Base-by-base conservation (phyloP, 1,140 invertebrate species). In the Drepana arcuata region DNA sequence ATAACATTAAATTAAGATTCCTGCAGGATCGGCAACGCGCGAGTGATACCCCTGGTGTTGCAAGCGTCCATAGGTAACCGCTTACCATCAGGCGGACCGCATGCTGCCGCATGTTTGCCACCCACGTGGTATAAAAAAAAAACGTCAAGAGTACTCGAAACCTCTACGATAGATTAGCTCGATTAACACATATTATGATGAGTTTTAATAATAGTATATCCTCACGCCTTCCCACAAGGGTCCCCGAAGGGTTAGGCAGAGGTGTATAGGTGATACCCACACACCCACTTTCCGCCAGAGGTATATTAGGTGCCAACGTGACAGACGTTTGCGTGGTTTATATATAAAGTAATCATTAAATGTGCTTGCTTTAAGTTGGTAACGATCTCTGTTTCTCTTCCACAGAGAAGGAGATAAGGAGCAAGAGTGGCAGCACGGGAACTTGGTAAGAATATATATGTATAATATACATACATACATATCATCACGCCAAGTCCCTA, bases 371-470 rank as follows among this genome's bases (percentile, higher is more conserved):
- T 14, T 39, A 1, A n/a, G 11, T 28, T 30, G 23, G 29, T 14
- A 9, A 7, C 6, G 2, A 25, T 34, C 5, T 41, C 30, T 42
- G 28, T 41, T 57, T 42, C 50, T 30, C 43, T 69, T 57, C 73
- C 36, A 34, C 84, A 85, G 62, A 63, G 50, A 85, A 64, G 35
- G 80, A 21, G 67, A 73, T 32, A 10, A 4, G 6, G 24, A 26
- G 9, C 55, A 55, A 26, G 73, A 73, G 35, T 79, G 74, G 74
- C 61, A 67, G 16, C 70, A 79, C 32, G 74, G 74, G 5, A 79
- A 75, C 40, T 29, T 79, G 56, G 72, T 77, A 40, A 64, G 67
- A 6, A 18, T 11, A 28, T 10, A 40, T 25, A 2, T 0, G 12
- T 21, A 9, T 21, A 5, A 5, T 21, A 5, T 21, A 9, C 18